phyloP scores from a whole-genome alignment of 2,113 vertebrate species.

The Oenanthe oenanthe region DNA sequence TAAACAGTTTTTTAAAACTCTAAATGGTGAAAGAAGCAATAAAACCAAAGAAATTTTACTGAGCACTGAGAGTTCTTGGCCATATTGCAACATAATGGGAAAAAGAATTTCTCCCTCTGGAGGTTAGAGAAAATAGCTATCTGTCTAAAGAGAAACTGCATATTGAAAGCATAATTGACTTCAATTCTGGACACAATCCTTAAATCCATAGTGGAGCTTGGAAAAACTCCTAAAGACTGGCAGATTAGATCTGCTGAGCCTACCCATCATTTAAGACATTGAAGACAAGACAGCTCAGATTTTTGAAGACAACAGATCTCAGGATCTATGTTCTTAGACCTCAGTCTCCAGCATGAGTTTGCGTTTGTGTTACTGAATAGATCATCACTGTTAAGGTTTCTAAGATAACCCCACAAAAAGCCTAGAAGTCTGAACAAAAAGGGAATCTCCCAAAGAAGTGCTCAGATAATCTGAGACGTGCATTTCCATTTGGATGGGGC shows the following conservation, averaged over 20 bases:
- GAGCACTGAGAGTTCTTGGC: slow-evolving; percentile 7
- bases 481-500: background rate
- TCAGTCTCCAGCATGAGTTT: background rate
- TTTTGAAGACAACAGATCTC: background rate
- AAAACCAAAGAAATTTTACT: background rate
- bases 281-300: background rate
- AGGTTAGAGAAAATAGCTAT: background rate
- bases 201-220: background rate
- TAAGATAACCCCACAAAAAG: background rate
- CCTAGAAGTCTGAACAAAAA: background rate
- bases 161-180: background rate
- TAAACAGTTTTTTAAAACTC: background rate
- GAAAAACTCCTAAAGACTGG: background rate
- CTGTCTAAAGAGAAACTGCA: background rate
- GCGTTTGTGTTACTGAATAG: background rate
- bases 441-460: background rate
- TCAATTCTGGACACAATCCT: background rate
- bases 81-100: background rate
- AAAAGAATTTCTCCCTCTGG: background rate
- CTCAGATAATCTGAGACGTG: background rate
- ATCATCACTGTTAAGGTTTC: background rate
- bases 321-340: fast-evolving
- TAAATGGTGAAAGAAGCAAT: background rate
- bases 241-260: background rate
- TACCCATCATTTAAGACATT: background rate